A percentile compares a stretch with the other conserved stretches of the same genome.
Evolutionary conservation across 2,888 invertebrate genomes (phyloP).

Genomic region (Carabus problematicus): DNA sequence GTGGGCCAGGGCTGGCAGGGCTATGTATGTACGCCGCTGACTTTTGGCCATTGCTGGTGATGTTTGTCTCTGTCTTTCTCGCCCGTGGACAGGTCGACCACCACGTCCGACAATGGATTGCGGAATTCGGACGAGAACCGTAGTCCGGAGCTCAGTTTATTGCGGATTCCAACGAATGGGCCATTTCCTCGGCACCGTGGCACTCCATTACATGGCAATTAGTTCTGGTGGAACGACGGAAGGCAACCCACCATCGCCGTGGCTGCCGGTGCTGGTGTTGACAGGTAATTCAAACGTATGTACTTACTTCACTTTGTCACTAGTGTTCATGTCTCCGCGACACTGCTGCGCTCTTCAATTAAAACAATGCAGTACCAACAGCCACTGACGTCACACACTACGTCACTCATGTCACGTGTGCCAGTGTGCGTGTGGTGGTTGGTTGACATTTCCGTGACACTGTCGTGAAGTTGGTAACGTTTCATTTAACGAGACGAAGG

Average conservation of each 20-base stretch:
- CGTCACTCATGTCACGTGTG: background rate
- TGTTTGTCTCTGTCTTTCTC: background rate
- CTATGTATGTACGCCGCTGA: background rate
- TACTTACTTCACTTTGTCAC: constrained; percentile 6
- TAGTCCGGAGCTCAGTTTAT: constrained; percentile 9
- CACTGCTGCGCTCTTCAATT: constrained; percentile 1
- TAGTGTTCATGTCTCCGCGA: background rate
- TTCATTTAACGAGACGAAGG: too few relatives aligned
- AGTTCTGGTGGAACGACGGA: constrained; percentile 4
- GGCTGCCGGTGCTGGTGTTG: constrained; percentile 16
- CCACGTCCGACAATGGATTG: constrained; percentile 20
- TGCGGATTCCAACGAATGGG: constrained; percentile 15
- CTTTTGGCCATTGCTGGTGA: background rate
- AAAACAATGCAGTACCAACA: background rate
- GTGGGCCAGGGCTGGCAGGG: too few relatives aligned
- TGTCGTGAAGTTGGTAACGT: too few relatives aligned
- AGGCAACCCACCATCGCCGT: too few relatives aligned
- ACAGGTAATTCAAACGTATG: constrained; percentile 28
- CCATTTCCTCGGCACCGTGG: background rate
- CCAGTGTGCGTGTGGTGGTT: too few relatives aligned
- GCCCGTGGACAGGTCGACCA: constrained; percentile 4
- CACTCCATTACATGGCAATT: constrained; percentile 23
- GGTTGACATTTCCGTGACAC: too few relatives aligned
- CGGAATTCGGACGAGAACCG: constrained; percentile 20
- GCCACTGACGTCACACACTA: background rate